Evolutionary conservation across 2,113 vertebrate genomes (phyloP).

Genomic region (Cercopithecus mona): DNA sequence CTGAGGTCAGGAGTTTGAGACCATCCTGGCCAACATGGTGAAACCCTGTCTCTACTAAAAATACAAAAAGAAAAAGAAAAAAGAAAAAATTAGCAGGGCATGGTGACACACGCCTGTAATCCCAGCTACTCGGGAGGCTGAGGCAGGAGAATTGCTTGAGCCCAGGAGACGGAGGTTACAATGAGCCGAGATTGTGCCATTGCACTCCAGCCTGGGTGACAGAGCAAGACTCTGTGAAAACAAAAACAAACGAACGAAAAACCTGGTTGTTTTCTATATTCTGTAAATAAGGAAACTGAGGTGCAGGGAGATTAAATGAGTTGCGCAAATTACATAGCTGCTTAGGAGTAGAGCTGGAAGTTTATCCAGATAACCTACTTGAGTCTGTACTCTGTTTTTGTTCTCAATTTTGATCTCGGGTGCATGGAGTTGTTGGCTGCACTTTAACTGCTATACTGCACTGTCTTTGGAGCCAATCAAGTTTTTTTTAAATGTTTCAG

Average conservation of each 20-base stretch:
- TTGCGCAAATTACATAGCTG: neutral
- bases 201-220: too few relatives aligned
- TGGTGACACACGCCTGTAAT: too few relatives aligned
- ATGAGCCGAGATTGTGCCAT: too few relatives aligned
- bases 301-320: neutral
- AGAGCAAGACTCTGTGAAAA: too few relatives aligned
- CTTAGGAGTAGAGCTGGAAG: neutral
- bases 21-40: too few relatives aligned
- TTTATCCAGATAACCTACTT: neutral
- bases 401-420: neutral
- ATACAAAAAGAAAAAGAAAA: too few relatives aligned
- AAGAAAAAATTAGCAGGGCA: too few relatives aligned
- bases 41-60: too few relatives aligned
- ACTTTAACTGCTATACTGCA: neutral
- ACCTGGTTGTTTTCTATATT: neutral
- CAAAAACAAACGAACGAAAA: neutral
- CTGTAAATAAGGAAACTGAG: constrained; percentile 36
- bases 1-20: too few relatives aligned
- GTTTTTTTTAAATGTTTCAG: neutral
- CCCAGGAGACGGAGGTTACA: too few relatives aligned
- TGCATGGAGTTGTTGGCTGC: neutral
- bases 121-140: too few relatives aligned
- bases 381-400: neutral
- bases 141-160: too few relatives aligned
- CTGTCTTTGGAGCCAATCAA: neutral